Conservation (phyloP, 1,140 invertebrate genomes). For the Acromyrmex charruanus region DNA sequence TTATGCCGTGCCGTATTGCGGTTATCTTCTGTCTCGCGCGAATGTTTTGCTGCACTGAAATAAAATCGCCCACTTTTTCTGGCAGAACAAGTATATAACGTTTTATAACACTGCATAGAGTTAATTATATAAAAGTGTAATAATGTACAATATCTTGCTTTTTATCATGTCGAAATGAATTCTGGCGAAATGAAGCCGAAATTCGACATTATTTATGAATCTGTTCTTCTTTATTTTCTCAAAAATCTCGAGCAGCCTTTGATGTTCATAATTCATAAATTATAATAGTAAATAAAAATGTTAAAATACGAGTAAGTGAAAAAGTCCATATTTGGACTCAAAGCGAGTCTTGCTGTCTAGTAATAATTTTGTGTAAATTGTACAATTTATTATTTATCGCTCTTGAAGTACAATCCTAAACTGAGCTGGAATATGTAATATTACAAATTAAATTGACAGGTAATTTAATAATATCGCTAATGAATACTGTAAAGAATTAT, state of each 20-base stretch:
- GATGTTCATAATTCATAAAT: neutral
- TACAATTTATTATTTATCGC: too few relatives aligned
- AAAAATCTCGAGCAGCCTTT: neutral
- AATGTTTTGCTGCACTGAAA: conserved; percentile 13
- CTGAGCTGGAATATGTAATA: too few relatives aligned
- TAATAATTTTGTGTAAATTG: too few relatives aligned
- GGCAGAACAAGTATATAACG: neutral
- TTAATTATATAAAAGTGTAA: neutral
- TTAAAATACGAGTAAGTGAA: too few relatives aligned
- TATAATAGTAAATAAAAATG: neutral
- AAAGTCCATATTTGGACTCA: too few relatives aligned
- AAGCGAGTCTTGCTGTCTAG: too few relatives aligned
- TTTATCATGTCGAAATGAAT: neutral
- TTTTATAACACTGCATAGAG: conserved; percentile 22
- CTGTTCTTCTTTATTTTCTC: neutral
- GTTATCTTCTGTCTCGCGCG: conserved; percentile 35
- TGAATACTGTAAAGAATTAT: too few relatives aligned
- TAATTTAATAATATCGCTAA: too few relatives aligned
- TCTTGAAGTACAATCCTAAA: too few relatives aligned
- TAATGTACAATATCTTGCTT: conserved; percentile 6
- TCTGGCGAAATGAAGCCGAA: neutral
- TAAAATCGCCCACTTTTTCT: conserved; percentile 18
- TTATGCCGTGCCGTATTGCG: conserved; percentile 42
- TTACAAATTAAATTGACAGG: too few relatives aligned
- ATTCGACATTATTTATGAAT: neutral